Evolutionary conservation across 64 coral and sea anemone genomes (phyloP), one percentile per base, ranked within the genome.

Genomic region (Montipora capricornis): DNA sequence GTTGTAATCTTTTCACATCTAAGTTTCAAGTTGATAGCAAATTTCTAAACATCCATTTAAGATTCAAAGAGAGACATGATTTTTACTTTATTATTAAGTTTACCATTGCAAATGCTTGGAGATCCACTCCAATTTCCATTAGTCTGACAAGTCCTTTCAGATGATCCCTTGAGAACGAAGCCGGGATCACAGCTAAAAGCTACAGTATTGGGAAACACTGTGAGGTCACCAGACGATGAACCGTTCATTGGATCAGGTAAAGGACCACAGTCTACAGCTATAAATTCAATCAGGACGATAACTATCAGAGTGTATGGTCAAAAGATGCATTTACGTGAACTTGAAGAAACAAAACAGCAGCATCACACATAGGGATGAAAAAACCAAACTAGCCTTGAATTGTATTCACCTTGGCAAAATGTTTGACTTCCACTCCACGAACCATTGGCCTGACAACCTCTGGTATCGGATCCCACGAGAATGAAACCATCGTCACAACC

Each of bases 401-500:
- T 64, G 11, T 64, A 64, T 14, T 1, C 61, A 91, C 89, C 78
- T 83, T 84, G n/a, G 73, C 90, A 92, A 45, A 22, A 64, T 16
- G 6, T 69, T 77, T 6, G 16, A 2, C 8, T 19, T 11, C 90
- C 90, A 76, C 90, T 75, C 90, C 90, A 92, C 47, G 67, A 75
- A 17, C 80, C 81, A 67, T 74, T 92, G 46, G 68, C 49, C 24
- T 77, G 90, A 64, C 90, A 92, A 8, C 19, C 20, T n/a, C 90
- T 77, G 10, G 51, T 22, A 4, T 12, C 12, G 2, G 90, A 92
- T 6, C 90, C 90, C 6, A 68, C 8, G 1, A 75, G 80, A 49
- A 61, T 71, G 75, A 92, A 92, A 3, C 80, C 80, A 14, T 92
- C 69, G 49, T 96, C 76, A 88, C 95, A 96, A 8, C 20, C 57